A percentile compares a stretch with the other conserved stretches of the same genome.
Conservation (phyloP, 1,140 invertebrate species). For the Drosophila sulfurigaster region DNA sequence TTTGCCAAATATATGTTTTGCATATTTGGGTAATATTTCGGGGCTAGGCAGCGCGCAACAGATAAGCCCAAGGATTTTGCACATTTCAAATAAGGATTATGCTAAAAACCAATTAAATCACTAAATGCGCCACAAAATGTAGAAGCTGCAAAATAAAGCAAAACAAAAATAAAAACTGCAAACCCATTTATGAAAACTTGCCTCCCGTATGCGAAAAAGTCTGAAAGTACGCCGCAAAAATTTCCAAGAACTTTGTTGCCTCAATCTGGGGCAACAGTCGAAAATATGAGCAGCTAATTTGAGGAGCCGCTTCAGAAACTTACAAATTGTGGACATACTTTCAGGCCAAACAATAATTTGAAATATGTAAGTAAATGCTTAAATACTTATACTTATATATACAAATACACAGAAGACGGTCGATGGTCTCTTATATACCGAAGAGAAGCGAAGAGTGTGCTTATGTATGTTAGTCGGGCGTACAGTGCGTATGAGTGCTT, state of each 20-base stretch:
- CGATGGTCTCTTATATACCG: slow-evolving; percentile 2
- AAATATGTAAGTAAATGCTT: slow-evolving; percentile 48
- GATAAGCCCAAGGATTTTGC: slow-evolving; percentile 18
- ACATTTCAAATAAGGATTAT: background rate
- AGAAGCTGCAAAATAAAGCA: background rate
- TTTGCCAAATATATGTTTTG: slow-evolving; percentile 54
- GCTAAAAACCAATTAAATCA: slow-evolving; percentile 12
- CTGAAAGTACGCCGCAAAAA: background rate
- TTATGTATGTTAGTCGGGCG: background rate
- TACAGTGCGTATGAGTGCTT: slow-evolving; percentile 23
- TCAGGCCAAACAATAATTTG: slow-evolving; percentile 46
- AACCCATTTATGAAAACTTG: slow-evolving; percentile 3
- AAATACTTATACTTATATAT: background rate
- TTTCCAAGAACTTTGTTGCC: background rate
- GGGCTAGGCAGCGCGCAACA: slow-evolving; percentile 1
- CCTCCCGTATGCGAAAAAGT: background rate
- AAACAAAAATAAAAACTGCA: background rate
- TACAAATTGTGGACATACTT: slow-evolving; percentile 22
- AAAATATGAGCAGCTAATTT: slow-evolving; percentile 16
- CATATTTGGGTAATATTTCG: slow-evolving; percentile 57
- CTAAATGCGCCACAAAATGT: background rate
- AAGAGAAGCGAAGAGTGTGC: background rate
- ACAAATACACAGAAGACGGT: background rate
- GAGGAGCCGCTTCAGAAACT: slow-evolving; percentile 5
- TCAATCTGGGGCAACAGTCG: background rate